A percentile compares a stretch with the other conserved stretches of the same genome.
Conservation (phyloP, 1,140 invertebrate species). For the Drosophila murphyi region DNA sequence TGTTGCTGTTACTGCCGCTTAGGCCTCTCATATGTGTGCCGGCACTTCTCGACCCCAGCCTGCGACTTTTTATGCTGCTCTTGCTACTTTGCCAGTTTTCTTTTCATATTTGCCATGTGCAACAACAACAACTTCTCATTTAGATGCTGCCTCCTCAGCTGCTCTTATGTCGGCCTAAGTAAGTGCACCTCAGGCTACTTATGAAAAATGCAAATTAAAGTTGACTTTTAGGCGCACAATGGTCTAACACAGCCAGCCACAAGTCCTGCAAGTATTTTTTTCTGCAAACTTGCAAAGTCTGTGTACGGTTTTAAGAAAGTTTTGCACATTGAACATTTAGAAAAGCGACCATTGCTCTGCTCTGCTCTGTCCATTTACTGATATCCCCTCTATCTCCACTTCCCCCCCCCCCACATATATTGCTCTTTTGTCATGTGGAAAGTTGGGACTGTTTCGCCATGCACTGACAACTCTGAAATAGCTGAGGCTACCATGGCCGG, state of each 20-base stretch:
- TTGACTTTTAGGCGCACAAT: constrained; percentile 78
- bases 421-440: constrained; percentile 57
- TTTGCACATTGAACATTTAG: constrained; percentile 54
- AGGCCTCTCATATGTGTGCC: not conserved
- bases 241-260: not conserved
- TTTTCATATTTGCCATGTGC: constrained; percentile 57
- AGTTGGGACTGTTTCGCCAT: constrained; percentile 62
- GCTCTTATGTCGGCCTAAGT: constrained; percentile 79
- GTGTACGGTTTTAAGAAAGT: constrained; percentile 59
- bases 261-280: not conserved
- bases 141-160: constrained; percentile 32
- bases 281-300: constrained; percentile 20
- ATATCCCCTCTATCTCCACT: not conserved
- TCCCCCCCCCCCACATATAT: not conserved
- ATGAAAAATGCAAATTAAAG: constrained; percentile 84
- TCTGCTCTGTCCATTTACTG: not conserved
- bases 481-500: constrained; percentile 41
- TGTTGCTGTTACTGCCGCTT: constrained; percentile 9
- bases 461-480: constrained; percentile 62
- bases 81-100: constrained; percentile 62
- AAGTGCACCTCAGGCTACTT: constrained; percentile 84
- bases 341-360: constrained; percentile 12
- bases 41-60: constrained; percentile 18
- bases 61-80: constrained; percentile 36
- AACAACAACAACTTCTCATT: constrained; percentile 50